phyloP scores from a whole-genome alignment of 2,113 vertebrate species.

The Pristiophorus japonicus region DNA sequence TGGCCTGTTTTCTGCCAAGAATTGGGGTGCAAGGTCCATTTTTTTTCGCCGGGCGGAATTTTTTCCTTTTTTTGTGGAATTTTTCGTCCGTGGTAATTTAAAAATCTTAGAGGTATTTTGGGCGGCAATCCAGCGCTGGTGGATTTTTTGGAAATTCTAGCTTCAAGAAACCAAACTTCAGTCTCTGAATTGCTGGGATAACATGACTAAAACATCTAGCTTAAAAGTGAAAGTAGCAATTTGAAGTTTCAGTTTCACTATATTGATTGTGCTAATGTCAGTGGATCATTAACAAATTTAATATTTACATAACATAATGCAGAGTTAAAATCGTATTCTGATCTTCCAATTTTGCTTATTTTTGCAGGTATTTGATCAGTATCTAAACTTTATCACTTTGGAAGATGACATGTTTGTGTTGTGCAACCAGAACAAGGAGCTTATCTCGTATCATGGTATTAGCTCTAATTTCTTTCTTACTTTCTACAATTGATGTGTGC shows the following conservation, averaged over 20 bases:
- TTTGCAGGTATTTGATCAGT: conserved; percentile 91
- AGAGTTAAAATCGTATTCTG: background rate
- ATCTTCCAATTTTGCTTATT: conserved; percentile 35
- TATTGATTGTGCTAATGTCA: background rate
- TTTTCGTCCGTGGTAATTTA: no score
- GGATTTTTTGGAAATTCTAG: no score
- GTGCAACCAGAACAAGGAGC: conserved; percentile 93
- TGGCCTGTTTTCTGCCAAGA: no score
- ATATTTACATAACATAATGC: background rate
- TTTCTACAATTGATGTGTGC: background rate
- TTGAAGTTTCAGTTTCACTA: background rate
- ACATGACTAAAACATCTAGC: background rate
- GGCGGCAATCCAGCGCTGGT: no score
- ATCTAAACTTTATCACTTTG: conserved; percentile 98
- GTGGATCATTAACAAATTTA: background rate
- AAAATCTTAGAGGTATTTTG: no score
- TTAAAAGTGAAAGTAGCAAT: background rate
- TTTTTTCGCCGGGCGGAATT: no score
- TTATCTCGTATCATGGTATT: conserved; percentile 88
- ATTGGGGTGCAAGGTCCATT: no score
- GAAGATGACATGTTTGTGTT: conserved; percentile 97
- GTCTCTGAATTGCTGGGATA: background rate
- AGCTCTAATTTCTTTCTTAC: background rate
- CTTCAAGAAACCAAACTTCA: no score
- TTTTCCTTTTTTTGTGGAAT: no score